Evolutionary conservation across 2,113 vertebrate species (phyloP), one percentile per base, ranked within the genome.

Genomic region (Corythornis cristatus): DNA sequence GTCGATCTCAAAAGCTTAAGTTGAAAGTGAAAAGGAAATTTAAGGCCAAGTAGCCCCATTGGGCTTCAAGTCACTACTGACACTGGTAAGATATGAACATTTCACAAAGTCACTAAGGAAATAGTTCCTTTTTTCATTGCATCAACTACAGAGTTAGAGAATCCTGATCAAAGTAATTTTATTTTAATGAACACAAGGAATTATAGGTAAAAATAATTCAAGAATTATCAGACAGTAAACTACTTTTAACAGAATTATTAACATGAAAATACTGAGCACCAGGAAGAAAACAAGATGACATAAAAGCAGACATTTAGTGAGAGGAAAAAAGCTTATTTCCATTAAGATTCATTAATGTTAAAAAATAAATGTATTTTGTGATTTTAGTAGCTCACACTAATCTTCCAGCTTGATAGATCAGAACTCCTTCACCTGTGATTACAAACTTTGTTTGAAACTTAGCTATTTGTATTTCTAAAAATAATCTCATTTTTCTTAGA

Each of bases 371-470:
- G 17, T 62, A 46, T 46, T 81, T 90, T 93, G 57, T 90, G 64
- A 64, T 78, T 88, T 88, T 83, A 93, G 80, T 51, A 78, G 51
- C 15, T 93, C 70, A 64, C 15, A 37, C 46, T 84, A 25, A n/a
- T 82, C 21, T 88, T 94, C 40, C 70, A 80, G 57, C 61, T 67
- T 60, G 40, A 81, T 15, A 88, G 58, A 45, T 43, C 22, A 21
- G 62, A 88, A 74, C 22, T 76, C 9, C 29, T 86, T 66, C 92
- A 75, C 65, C 90, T 83, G 70, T 65, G 80, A 90, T 18, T 57
- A 29, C 28, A 94, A 94, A 45, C 68, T 92, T 82, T 71, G 72
- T 89, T 88, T 94, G 86, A 95, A 94, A 92, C 37, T 37, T 60
- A 64, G 43, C 28, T 91, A 56, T 81, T 83, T 88, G 37, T 84